phyloP scores from a whole-genome alignment of 2,113 vertebrate species.

The Petroica traversi region DNA sequence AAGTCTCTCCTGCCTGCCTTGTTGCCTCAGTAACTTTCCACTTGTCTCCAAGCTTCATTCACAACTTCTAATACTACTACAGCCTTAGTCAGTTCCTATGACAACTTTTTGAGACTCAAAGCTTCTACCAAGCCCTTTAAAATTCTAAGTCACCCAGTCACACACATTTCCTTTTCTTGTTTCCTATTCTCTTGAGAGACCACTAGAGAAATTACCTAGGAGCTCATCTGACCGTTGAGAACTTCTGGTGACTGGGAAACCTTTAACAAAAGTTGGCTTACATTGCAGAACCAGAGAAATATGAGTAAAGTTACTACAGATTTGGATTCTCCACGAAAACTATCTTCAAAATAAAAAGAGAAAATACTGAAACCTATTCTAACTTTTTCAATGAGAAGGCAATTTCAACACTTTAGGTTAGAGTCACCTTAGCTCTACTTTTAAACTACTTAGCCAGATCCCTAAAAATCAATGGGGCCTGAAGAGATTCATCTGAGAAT shows the following conservation, averaged over 20 bases:
- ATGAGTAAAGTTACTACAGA: neutral
- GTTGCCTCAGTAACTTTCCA: neutral
- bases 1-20: neutral
- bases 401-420: neutral
- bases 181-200: neutral
- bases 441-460: neutral
- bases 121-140: neutral
- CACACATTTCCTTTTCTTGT: accelerated
- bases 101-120: neutral
- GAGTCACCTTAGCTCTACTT: neutral
- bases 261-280: neutral
- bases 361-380: neutral
- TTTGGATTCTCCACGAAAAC: neutral
- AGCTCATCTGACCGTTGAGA: neutral
- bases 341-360: neutral
- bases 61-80: neutral
- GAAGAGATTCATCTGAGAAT: neutral
- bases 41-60: neutral
- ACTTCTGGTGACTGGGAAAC: neutral
- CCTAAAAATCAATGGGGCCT: neutral
- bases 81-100: neutral
- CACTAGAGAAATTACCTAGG: neutral
- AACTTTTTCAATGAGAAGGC: neutral
- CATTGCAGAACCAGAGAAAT: neutral
- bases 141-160: neutral